phyloP scores from a whole-genome alignment of 2,888 invertebrate genomes.

The Apodemia zela region DNA sequence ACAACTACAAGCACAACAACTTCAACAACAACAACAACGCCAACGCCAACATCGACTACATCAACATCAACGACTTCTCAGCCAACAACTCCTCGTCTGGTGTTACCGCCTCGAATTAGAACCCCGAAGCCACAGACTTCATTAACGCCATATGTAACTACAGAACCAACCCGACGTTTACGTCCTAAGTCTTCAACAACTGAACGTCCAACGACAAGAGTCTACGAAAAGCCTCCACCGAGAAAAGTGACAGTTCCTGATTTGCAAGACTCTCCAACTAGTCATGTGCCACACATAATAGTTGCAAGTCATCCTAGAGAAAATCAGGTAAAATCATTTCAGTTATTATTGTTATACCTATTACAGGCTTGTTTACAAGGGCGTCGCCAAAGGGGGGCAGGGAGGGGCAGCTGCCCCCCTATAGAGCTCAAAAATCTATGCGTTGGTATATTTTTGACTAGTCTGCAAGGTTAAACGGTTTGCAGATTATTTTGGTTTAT shows the following conservation, averaged over 20 bases:
- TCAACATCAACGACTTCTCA: constrained; percentile 36
- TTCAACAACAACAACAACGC: constrained; percentile 32
- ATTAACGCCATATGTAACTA: constrained; percentile 37
- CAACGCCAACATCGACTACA: constrained; percentile 33
- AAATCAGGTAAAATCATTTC: constrained; percentile 79
- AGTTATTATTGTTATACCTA: too few species aligned
- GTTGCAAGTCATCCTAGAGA: constrained; percentile 88
- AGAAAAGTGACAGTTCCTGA: constrained; percentile 56
- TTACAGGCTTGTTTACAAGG: too few species aligned
- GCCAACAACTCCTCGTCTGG: constrained; percentile 38
- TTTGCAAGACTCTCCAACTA: constrained; percentile 62
- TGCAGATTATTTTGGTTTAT: too few species aligned
- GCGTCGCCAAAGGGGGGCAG: too few species aligned
- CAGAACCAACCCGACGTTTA: constrained; percentile 53
- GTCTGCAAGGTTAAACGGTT: too few species aligned
- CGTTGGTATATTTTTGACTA: too few species aligned
- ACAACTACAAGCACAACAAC: constrained; percentile 28
- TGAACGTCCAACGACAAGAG: constrained; percentile 59
- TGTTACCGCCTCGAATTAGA: constrained; percentile 44
- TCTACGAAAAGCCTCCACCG: constrained; percentile 60
- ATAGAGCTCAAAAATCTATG: too few species aligned
- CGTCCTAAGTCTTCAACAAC: constrained; percentile 57
- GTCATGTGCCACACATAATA: constrained; percentile 78
- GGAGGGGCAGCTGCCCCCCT: too few species aligned
- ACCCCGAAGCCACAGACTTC: constrained; percentile 44